Evolutionary conservation across 2,888 invertebrate species (phyloP).

Genomic region (Platycnemis pennipes): DNA sequence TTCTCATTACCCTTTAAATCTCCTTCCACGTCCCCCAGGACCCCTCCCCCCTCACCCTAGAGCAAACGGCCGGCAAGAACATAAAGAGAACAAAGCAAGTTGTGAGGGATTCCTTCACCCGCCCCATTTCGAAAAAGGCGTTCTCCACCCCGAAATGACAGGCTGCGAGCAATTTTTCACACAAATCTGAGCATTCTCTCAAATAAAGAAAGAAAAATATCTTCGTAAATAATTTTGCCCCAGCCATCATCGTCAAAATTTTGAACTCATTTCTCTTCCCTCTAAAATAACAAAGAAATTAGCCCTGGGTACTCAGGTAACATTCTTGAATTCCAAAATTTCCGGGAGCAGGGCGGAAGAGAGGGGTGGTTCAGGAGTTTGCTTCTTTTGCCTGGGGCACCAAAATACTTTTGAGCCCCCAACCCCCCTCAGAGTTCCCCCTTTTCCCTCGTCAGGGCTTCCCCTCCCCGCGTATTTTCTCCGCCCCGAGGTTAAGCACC

Average conservation of each 20-base stretch:
- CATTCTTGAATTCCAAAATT: constrained; percentile 8
- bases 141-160: not conserved
- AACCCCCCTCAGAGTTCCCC: not conserved
- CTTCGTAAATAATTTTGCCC: not conserved
- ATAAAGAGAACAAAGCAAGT: not conserved
- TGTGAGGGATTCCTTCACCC: not conserved
- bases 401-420: not conserved
- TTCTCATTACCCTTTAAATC: not conserved
- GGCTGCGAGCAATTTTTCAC: not conserved
- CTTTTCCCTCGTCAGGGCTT: not conserved
- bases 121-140: not conserved
- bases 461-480: not conserved
- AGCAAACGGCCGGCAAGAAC: not conserved
- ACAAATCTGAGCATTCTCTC: not conserved
- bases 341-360: not conserved
- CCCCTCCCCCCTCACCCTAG: not conserved
- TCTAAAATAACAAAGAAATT: not conserved
- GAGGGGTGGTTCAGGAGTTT: not conserved
- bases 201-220: not conserved
- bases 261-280: not conserved
- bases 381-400: not conserved
- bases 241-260: not conserved
- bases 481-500: too few species aligned
- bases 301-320: not conserved
- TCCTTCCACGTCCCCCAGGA: too few species aligned